These are phyloP conservation scores for Dynastes tityus DNA, from an alignment of 2,888 invertebrate genomes.

Conservation along the genomic window DNA sequence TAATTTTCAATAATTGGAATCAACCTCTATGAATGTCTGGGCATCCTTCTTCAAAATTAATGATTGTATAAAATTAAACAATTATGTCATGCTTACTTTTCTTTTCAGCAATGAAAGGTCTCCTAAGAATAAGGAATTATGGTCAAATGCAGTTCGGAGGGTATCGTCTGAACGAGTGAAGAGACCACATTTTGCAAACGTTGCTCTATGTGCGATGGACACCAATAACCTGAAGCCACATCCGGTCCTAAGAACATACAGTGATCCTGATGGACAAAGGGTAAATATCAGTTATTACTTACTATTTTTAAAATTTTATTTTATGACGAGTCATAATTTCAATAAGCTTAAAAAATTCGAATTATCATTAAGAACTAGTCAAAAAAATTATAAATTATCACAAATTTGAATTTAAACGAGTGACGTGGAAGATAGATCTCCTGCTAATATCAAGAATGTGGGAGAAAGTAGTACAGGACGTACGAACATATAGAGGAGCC, in stretches of 20 bases:
- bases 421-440: too few relatives aligned
- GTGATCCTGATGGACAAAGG: slow-evolving; percentile 42
- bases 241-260: slow-evolving; percentile 46
- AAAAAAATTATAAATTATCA: too few relatives aligned
- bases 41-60: too few relatives aligned
- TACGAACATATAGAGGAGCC: too few relatives aligned
- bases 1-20: background rate
- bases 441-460: too few relatives aligned
- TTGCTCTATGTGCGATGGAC: slow-evolving; percentile 64
- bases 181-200: slow-evolving; percentile 61
- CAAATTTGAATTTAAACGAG: too few relatives aligned
- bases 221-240: slow-evolving; percentile 51
- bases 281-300: slow-evolving; percentile 5
- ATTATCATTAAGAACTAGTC: too few relatives aligned
- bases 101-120: slow-evolving; percentile 46
- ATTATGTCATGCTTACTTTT: slow-evolving; percentile 7
- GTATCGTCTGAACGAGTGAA: slow-evolving; percentile 62
- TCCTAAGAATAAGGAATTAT: slow-evolving; percentile 60
- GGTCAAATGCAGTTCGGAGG: slow-evolving; percentile 64
- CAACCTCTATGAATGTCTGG: background rate
- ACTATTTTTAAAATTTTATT: background rate
- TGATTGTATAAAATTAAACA: too few relatives aligned
- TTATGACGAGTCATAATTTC: too few relatives aligned
- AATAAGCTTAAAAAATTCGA: too few relatives aligned
- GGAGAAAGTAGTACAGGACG: too few relatives aligned